Conservation (phyloP, 2,888 invertebrate species). For the Crossocerus cetratus region DNA sequence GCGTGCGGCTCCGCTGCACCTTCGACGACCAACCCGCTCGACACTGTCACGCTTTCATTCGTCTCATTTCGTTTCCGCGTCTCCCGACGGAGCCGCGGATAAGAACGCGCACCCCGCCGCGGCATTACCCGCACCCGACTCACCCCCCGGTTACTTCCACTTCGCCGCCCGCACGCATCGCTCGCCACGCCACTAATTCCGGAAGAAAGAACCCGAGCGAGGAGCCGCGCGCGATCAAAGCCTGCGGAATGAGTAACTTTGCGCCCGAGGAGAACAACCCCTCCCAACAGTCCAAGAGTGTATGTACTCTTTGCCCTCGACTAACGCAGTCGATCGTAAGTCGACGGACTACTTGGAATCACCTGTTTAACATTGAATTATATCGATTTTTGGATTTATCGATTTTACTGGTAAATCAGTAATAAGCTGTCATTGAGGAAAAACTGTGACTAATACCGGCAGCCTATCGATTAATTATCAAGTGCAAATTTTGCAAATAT, state of each 20-base stretch:
- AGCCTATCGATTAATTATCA: no score
- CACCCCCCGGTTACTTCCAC: neutral
- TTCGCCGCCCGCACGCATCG: conserved; percentile 19
- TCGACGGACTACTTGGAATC: no score
- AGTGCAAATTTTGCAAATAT: no score
- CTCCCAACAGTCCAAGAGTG: no score
- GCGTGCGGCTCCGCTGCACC: neutral
- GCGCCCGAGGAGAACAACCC: conserved; percentile 1
- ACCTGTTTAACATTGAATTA: no score
- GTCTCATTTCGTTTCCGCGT: conserved; percentile 27
- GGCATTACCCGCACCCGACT: neutral
- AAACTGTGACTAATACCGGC: no score
- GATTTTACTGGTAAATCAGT: no score
- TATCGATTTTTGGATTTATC: no score
- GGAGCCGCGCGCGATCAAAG: conserved; percentile 39
- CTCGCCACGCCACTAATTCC: conserved; percentile 27
- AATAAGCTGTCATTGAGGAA: no score
- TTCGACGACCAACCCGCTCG: conserved; percentile 5
- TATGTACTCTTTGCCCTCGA: no score
- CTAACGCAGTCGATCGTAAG: no score
- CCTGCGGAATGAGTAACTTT: conserved; percentile 31
- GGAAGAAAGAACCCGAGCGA: conserved; percentile 34
- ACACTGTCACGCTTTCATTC: conserved; percentile 13
- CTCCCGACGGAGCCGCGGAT: neutral
- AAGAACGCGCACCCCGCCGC: conserved; percentile 6